Percentiles rank a stretch among this genome's conserved stretches.
Evolutionary conservation across 2,797 vertebrate genomes (phyloP).

Genomic region (Gymnodraco acuticeps): DNA sequence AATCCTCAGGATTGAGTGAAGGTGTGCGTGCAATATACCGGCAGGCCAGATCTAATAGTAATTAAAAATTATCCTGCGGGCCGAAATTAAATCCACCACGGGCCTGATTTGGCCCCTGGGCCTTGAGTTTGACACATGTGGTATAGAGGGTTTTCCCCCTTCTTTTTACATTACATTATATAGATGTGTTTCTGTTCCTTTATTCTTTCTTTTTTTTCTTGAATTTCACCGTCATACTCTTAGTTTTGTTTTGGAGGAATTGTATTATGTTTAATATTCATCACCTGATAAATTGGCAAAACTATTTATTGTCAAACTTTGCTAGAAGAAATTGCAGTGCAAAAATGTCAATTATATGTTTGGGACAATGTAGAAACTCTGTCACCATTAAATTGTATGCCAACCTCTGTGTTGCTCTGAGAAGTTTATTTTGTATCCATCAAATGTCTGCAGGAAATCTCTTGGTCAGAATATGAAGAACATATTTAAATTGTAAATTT

Average conservation of each 20-base stretch:
- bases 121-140: too few relatives aligned
- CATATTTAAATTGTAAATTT: too few relatives aligned
- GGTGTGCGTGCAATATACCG: too few relatives aligned
- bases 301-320: background rate
- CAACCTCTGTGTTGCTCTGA: too few relatives aligned
- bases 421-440: background rate
- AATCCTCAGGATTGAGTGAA: too few relatives aligned
- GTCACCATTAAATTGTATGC: background rate
- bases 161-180: background rate
- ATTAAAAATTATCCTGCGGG: too few relatives aligned
- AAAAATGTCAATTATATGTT: background rate
- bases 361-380: background rate
- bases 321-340: background rate
- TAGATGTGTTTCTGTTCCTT: background rate
- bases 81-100: too few relatives aligned
- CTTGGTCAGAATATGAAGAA: background rate
- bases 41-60: too few relatives aligned
- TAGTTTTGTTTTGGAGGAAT: too few relatives aligned
- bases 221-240: too few relatives aligned
- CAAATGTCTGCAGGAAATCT: background rate
- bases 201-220: background rate
- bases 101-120: too few relatives aligned
- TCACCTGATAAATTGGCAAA: background rate
- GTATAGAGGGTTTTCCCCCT: too few relatives aligned
- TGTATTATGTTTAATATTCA: background rate